Evolutionary conservation across 1,140 invertebrate genomes (phyloP).

Genomic region (Fopius arisanus): DNA sequence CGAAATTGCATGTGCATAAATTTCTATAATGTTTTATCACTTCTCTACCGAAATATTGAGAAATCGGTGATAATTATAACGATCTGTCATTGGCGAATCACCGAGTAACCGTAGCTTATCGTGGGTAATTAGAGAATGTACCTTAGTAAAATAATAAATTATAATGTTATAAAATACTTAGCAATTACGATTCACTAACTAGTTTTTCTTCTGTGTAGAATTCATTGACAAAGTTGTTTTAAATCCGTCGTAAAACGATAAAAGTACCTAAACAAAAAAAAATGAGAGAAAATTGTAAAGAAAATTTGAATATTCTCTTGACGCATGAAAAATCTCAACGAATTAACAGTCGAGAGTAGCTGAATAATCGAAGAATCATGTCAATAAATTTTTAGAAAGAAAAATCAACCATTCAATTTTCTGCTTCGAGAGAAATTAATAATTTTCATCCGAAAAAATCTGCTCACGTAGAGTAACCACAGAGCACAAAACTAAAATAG

Average conservation of each 20-base stretch:
- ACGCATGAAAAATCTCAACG: too few species aligned
- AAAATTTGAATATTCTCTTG: too few species aligned
- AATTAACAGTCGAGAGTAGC: too few species aligned
- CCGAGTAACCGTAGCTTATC: conserved; percentile 3
- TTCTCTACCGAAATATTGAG: neutral
- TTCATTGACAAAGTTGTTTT: neutral
- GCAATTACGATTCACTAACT: neutral
- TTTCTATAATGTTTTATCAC: too few species aligned
- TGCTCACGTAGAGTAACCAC: neutral
- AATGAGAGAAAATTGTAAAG: neutral
- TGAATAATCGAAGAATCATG: too few species aligned
- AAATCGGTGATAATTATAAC: neutral
- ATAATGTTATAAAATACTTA: neutral
- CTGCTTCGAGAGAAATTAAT: neutral
- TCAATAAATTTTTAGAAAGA: too few species aligned
- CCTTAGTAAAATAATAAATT: neutral
- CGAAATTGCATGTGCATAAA: too few species aligned
- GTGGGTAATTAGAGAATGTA: conserved; percentile 3
- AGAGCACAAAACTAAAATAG: neutral
- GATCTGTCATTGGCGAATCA: neutral
- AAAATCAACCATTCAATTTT: too few species aligned
- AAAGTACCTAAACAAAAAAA: neutral
- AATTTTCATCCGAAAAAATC: neutral
- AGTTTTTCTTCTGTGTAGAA: neutral
- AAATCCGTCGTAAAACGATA: neutral